A percentile compares a stretch with the other conserved stretches of the same genome.
Conservation (phyloP, 1,140 invertebrate genomes). For the Sarcophaga peregrina region DNA sequence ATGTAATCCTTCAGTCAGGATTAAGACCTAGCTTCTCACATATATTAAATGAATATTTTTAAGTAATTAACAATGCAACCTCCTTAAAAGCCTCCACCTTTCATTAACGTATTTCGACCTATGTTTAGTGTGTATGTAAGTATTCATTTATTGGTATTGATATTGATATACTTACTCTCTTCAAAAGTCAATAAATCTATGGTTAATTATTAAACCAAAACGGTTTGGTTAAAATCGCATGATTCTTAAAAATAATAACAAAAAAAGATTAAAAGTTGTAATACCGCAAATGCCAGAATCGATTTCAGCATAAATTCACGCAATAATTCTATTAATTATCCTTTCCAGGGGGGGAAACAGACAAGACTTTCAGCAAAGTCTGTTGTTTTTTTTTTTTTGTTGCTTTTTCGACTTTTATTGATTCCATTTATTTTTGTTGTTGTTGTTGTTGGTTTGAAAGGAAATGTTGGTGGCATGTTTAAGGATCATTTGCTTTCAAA, state of each 20-base stretch:
- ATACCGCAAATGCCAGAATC: too few relatives aligned
- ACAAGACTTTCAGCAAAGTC: neutral
- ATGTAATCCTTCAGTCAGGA: too few relatives aligned
- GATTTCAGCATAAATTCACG: too few relatives aligned
- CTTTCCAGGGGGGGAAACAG: neutral
- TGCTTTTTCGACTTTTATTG: neutral
- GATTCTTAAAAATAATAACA: neutral
- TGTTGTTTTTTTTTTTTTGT: too few relatives aligned
- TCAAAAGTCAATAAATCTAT: neutral
- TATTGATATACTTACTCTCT: neutral
- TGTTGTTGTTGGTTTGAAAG: neutral
- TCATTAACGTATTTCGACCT: too few relatives aligned
- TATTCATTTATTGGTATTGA: neutral
- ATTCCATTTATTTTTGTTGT: neutral
- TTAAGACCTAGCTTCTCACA: too few relatives aligned
- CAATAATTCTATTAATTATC: constrained; percentile 7
- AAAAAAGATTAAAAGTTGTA: neutral
- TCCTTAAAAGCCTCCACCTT: neutral
- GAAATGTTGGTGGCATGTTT: neutral
- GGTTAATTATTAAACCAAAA: constrained; percentile 15
- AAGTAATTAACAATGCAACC: neutral
- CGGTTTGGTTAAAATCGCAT: neutral
- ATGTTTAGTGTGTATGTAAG: too few relatives aligned
- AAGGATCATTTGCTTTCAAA: neutral
- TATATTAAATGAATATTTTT: too few relatives aligned